These are phyloP conservation scores for Arvicanthis niloticus DNA, from an alignment of 2,113 vertebrate species.

Conservation along the genomic window DNA sequence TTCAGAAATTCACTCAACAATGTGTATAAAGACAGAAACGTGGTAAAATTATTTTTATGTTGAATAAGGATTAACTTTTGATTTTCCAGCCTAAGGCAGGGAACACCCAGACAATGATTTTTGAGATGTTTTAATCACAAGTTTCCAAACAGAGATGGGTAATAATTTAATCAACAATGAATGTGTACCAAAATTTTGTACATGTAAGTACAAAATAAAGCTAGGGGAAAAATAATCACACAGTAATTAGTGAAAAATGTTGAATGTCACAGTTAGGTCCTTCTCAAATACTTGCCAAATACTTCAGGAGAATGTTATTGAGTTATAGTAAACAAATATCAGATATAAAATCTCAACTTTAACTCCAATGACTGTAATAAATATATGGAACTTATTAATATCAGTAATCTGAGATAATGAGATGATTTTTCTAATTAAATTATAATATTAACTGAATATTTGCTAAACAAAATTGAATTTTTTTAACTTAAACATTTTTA, in stretches of 20 bases:
- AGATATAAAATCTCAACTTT: not conserved
- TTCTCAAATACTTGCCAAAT: not conserved
- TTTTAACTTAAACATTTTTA: slow-evolving; percentile 5
- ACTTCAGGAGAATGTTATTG: not conserved
- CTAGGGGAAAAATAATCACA: not conserved
- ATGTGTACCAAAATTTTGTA: not conserved
- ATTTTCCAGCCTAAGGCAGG: not conserved
- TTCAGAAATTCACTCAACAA: not conserved
- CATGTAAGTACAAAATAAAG: not conserved
- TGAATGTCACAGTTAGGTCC: not conserved
- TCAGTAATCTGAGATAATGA: slow-evolving; percentile 13
- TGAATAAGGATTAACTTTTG: not conserved
- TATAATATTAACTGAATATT: slow-evolving; percentile 32
- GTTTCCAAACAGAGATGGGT: not conserved
- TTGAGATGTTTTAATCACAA: not conserved
- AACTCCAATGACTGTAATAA: not conserved
- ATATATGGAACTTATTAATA: not conserved
- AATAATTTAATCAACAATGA: slow-evolving; percentile 22
- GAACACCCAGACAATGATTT: not conserved
- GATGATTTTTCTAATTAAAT: not conserved
- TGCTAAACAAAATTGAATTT: not conserved
- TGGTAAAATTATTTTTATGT: not conserved
- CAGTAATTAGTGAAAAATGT: not conserved
- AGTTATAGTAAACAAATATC: not conserved
- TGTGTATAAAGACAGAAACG: not conserved